Evolutionary conservation across 92 coral and sea anemone genomes (phyloP).

Genomic region (Galaxea fascicularis): DNA sequence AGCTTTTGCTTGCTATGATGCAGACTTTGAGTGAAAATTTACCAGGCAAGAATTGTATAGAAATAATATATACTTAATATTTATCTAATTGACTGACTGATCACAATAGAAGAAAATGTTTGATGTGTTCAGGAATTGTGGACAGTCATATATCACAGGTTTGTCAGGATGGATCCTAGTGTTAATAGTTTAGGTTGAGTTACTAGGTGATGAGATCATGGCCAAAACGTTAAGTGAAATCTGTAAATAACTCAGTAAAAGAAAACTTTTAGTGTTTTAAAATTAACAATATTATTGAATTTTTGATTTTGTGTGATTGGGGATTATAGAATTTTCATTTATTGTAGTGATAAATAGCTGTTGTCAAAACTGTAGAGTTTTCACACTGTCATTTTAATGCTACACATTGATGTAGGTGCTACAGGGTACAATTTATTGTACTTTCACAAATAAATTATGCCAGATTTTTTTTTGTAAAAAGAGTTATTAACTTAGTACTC

Average conservation of each 20-base stretch:
- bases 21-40: not conserved
- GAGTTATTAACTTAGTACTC: not conserved
- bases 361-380: not conserved
- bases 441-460: constrained; percentile 28
- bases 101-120: constrained; percentile 10
- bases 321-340: not conserved
- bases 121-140: not conserved
- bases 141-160: not conserved
- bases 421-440: not conserved
- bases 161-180: not conserved
- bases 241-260: not conserved
- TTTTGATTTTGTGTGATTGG: constrained; percentile 19
- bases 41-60: constrained; percentile 11
- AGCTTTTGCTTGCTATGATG: not conserved
- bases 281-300: not conserved
- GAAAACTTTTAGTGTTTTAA: not conserved
- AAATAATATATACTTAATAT: constrained; percentile 42
- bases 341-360: not conserved
- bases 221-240: not conserved
- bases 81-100: constrained; percentile 16
- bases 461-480: constrained; percentile 4
- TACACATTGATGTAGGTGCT: not conserved
- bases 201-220: no score
- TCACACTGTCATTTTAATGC: not conserved
- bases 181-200: not conserved